Evolutionary conservation across 1,140 invertebrate genomes (phyloP).

Genomic region (Zaprionus camerounensis): DNA sequence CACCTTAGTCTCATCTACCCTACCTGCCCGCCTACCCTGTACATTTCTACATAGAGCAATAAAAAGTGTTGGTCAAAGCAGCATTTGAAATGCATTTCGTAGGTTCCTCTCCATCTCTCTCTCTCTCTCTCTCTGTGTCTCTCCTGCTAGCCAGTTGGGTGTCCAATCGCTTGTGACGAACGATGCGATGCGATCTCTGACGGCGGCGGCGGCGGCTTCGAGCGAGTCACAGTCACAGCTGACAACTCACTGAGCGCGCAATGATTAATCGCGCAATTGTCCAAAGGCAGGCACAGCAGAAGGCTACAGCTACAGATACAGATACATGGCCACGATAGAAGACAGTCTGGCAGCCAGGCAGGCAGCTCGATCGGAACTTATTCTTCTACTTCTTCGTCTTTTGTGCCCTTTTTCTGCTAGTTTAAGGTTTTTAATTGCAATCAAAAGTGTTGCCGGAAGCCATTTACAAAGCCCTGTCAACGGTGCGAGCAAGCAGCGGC

Average conservation of each 20-base stretch:
- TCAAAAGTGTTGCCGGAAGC: slow-evolving; percentile 82
- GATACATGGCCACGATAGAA: slow-evolving; percentile 57
- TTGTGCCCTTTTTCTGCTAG: slow-evolving; percentile 75
- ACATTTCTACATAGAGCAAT: slow-evolving; percentile 37
- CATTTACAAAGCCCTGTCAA: slow-evolving; percentile 80
- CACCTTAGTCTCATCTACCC: not conserved
- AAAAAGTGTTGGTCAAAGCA: slow-evolving; percentile 64
- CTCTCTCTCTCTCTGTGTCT: not conserved
- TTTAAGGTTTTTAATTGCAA: slow-evolving; percentile 76
- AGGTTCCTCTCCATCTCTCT: not conserved
- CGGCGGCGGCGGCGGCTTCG: slow-evolving; percentile 47
- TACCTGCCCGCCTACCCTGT: not conserved
- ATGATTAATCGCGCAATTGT: slow-evolving; percentile 83
- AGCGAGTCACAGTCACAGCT: slow-evolving; percentile 69
- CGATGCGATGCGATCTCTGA: slow-evolving; percentile 68
- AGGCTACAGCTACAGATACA: slow-evolving; percentile 31
- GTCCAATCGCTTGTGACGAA: slow-evolving; percentile 82
- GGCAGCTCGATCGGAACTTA: not conserved
- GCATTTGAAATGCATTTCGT: slow-evolving; percentile 71
- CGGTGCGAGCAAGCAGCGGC: slow-evolving; percentile 39
- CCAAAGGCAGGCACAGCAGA: slow-evolving; percentile 25
- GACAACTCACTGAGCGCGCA: slow-evolving; percentile 81
- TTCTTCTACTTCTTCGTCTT: slow-evolving; percentile 15
- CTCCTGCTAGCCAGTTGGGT: slow-evolving; percentile 37
- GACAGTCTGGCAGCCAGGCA: not conserved